Evolutionary conservation across 2,888 invertebrate genomes (phyloP), one percentile per base, ranked within the genome.

Genomic region (Helicoverpa assulta): DNA sequence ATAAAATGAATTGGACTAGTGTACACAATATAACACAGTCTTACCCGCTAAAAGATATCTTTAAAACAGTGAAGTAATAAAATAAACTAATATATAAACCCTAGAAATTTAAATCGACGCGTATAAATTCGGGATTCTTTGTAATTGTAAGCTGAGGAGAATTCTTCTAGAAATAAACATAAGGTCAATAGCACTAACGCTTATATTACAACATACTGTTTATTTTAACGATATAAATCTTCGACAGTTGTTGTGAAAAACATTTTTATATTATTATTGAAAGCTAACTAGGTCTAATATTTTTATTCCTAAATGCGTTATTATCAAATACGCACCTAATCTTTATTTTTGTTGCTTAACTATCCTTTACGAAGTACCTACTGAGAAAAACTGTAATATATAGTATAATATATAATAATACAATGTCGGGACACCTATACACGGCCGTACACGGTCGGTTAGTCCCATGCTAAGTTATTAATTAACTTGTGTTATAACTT

Each of bases 121-220:
- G 58, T 65, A 64, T 69, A 78, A 71, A 69, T 66, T 56, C 57
- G 33, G 59, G 75, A 50, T 59, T 59, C 54, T 66, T 56, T 62
- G 67, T 73, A 62, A 81, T 76, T 72, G 68, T 68, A 64, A 57
- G 54, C 43, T 47, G 59, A 59, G 58, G 57, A 55, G 76, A 76
- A 86, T 84, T 85, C 78, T 58, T 74, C 87, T 85, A 67, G 66
- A 87, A 88, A 89, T 89, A 89, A 83, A 84, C 68, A 26, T 79
- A 85, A 89, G 88, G 84, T 89, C 89, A 89, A 77, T 89, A 84
- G 86, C 87, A 89, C 78, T 57, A 61, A 53, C 60, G 76, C 21
- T 64, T 78, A 76, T 69, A 58, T 78, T 77, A 76, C 80, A 79
- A 80, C 75, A 76, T 64, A 73, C 71, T 74, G 80, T 78, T 77